Evolutionary conservation across 2,113 vertebrate species (phyloP), one percentile per base, ranked within the genome.

Genomic region (Ictalurus furcatus): DNA sequence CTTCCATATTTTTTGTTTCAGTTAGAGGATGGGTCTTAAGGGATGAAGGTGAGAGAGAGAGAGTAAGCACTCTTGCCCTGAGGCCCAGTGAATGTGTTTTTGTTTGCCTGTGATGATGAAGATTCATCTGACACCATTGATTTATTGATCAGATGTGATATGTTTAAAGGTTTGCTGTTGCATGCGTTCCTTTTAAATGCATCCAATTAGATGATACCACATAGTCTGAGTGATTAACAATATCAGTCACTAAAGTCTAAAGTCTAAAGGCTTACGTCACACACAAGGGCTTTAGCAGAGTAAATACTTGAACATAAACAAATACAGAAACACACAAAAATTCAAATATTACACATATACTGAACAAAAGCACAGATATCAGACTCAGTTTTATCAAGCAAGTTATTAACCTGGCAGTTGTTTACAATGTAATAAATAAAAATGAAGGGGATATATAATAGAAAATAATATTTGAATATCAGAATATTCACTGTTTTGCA

Each of bases 81-180:
- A 67, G 59, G 61, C 82, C 85, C 37, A 84, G 83, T 91, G 89
- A 86, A 90, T 86, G 86, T 90, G 56, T 37, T 88, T 76, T 85
- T 84, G 85, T 86, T 86, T 63, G 19, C 48, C 86, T 78, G 80
- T 87, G 87, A 89, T 87, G 90, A 84, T 73, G 85, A 80, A 83
- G 73, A 87, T 84, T 91, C 90, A 91, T 91, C 88, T 89, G 84
- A 90, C 69, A 65, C 34, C 82, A 88, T 85, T 88, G 91, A 91
- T 92, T 91, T 89, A 92, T 92, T 85, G 90, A 92, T 91, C 90
- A 87, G 78, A 82, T 90, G 88, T 87, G 80, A 89, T 90, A 88
- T 76, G 86, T 91, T 91, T 87, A 87, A 91, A 91, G 85, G 74
- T 44, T 89, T 88, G 87, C 90, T 73, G 87, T 85, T 71, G 84